Percentiles rank a stretch among this genome's conserved stretches.
These are phyloP conservation scores for Euwallacea similis DNA, from an alignment of 1,140 invertebrate species.

Conservation along the genomic window DNA sequence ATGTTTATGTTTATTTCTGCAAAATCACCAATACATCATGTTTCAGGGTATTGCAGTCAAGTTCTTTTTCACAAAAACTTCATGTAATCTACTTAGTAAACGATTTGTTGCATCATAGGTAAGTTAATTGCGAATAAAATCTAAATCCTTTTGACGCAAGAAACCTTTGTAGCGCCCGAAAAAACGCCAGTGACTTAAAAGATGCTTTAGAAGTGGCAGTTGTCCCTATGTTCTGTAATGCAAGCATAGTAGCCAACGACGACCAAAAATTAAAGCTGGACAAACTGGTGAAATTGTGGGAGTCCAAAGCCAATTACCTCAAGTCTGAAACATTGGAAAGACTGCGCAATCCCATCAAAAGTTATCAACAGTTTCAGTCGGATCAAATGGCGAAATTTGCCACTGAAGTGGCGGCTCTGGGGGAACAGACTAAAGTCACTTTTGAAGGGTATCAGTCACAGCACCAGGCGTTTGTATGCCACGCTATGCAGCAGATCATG, in stretches of 20 bases:
- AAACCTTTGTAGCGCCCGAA: conserved; percentile 72
- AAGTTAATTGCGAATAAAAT: conserved; percentile 54
- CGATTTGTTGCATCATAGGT: conserved; percentile 97
- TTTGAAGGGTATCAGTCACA: conserved; percentile 79
- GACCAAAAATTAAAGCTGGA: conserved; percentile 88
- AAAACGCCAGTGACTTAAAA: conserved; percentile 90
- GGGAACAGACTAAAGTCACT: conserved; percentile 58
- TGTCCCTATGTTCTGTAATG: conserved; percentile 95
- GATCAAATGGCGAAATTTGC: conserved; percentile 78
- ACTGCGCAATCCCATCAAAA: conserved; percentile 74
- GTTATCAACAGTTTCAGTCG: conserved; percentile 83
- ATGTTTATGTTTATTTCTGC: too few relatives aligned
- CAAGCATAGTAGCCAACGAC: conserved; percentile 76
- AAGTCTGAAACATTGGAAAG: conserved; percentile 81
- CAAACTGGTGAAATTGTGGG: conserved; percentile 92
- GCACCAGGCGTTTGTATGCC: conserved; percentile 91
- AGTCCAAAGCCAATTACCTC: conserved; percentile 95
- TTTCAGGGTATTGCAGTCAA: conserved; percentile 75
- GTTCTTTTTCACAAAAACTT: conserved; percentile 85
- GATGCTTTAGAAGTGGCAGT: conserved; percentile 90
- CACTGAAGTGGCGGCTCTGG: conserved; percentile 62
- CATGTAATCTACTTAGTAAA: conserved; percentile 98
- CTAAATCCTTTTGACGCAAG: neutral
- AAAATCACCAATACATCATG: too few relatives aligned
- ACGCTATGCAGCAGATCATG: conserved; percentile 87